Conservation (phyloP, 2,797 vertebrate species). For the Psittacula echo region DNA sequence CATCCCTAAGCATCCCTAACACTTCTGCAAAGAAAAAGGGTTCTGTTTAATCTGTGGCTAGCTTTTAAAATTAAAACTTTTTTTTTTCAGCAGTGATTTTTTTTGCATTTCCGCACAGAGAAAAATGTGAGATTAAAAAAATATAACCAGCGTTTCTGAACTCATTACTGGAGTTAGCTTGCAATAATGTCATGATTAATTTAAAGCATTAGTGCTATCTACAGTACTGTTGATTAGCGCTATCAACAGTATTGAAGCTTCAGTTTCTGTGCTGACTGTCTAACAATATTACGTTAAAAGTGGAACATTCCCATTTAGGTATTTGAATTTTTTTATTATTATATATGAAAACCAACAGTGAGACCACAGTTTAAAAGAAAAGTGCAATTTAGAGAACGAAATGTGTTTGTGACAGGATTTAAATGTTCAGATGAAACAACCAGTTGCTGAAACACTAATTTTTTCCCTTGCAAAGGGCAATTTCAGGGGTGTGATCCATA, state of each 20-base stretch:
- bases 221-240: neutral
- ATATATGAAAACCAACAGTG: neutral
- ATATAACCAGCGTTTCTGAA: neutral
- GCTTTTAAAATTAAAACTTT: neutral
- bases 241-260: neutral
- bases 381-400: neutral
- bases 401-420: neutral
- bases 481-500: neutral
- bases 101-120: neutral
- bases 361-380: neutral
- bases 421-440: neutral
- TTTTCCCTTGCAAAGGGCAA: neutral
- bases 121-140: neutral
- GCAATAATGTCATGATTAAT: neutral
- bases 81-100: neutral
- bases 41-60: neutral
- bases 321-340: neutral
- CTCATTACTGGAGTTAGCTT: neutral
- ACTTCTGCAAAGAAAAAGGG: neutral
- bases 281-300: neutral
- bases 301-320: neutral
- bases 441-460: neutral
- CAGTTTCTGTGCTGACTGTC: neutral
- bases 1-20: neutral
- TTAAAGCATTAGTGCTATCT: neutral